phyloP scores from a whole-genome alignment of 2,113 vertebrate species.

The Arenaria interpres region DNA sequence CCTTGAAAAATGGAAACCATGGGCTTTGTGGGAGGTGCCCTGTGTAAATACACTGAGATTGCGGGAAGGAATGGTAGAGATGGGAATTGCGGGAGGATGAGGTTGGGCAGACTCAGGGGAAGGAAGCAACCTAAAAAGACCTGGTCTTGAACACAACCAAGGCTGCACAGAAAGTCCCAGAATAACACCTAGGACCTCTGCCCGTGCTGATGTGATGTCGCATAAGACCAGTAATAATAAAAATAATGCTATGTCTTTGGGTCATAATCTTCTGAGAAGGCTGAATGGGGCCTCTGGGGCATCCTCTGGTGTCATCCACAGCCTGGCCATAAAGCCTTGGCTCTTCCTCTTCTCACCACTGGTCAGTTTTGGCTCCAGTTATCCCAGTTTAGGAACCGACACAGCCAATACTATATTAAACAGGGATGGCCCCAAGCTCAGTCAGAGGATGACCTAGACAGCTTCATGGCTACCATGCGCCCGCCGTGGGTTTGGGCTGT shows the following conservation, averaged over 20 bases:
- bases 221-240: not conserved
- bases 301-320: not conserved
- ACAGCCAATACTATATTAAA: not conserved
- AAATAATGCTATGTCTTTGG: not conserved
- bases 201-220: not conserved
- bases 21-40: not conserved
- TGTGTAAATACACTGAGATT: not conserved
- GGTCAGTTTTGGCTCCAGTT: not conserved
- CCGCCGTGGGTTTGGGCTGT: accelerated
- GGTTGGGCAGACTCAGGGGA: not conserved
- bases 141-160: not conserved
- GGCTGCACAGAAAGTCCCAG: not conserved
- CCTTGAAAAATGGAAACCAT: not conserved
- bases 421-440: no score
- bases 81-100: accelerated
- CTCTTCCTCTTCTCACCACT: not conserved
- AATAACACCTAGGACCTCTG: not conserved
- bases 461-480: not conserved
- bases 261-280: not conserved
- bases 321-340: not conserved
- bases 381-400: not conserved
- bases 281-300: not conserved
- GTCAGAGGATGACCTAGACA: not conserved
- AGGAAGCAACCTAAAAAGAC: not conserved
- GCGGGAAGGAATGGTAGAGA: not conserved